Evolutionary conservation across 2,113 vertebrate species (phyloP), one percentile per base, ranked within the genome.

Genomic region (Willisornis vidua): DNA sequence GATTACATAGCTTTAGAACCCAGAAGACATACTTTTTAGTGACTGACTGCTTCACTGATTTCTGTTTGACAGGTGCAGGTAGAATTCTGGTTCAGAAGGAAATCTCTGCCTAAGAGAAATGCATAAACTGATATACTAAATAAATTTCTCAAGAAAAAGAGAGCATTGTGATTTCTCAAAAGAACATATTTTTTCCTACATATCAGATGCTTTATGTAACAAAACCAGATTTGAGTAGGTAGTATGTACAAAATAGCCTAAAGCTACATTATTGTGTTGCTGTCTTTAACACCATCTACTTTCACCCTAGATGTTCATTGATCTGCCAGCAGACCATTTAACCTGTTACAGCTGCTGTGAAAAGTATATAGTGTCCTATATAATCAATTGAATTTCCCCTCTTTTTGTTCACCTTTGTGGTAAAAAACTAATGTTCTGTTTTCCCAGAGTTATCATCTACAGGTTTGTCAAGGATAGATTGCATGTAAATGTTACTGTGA

Each of bases 241-340:
- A 37, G 10, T 4, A 3, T 8, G 9, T 26, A 14, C 17, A 75
- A 59, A 88, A 65, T 39, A 81, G 65, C 4, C 9, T 31, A 45
- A 76, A 81, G 52, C 3, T 45, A 51, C 11, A 6, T 31, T 61
- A 39, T 41, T 77, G 2, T 4, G 0, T 18, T 29, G 1, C 19
- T 59, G 37, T 55, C 59, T 77, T 65, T 41, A 76, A 52, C 12
- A 39, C 14, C 24, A 11, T 71, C n/a, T 33, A 16, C 16, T 75
- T 74, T 61, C 3, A 33, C 20, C 14, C 16, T 45, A 39, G 37
- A 28, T 58, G 33, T 79, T 81, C 68, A 51, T 49, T 71, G 49
- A 31, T 45, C n/a, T 83, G n/a, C 28, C 58, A 73, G 24, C 13
- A 61, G 54, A 52, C 25, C 49, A 48, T 37, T 11, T 81, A 55